Evolutionary conservation across 2,113 vertebrate genomes (phyloP).

Genomic region (Brachyhypopomus gauderio): DNA sequence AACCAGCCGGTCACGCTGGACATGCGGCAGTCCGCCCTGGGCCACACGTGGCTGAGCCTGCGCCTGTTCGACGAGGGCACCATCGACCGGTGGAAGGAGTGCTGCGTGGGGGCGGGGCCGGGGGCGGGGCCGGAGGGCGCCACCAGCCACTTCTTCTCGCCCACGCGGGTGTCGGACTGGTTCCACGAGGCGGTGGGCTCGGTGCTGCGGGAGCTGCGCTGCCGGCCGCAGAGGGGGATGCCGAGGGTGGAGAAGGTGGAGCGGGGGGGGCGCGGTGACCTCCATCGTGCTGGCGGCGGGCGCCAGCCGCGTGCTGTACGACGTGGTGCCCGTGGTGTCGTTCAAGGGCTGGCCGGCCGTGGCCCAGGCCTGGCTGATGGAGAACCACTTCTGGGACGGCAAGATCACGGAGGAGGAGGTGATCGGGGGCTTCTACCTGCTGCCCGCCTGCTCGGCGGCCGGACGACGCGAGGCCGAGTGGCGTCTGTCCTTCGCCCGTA

Average conservation of each 20-base stretch:
- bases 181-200: constrained; percentile 90
- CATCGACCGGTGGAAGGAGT: constrained; percentile 95
- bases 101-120: constrained; percentile 91
- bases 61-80: constrained; percentile 94
- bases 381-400: constrained; percentile 99
- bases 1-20: constrained; percentile 97
- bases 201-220: constrained; percentile 92
- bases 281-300: constrained; percentile 92
- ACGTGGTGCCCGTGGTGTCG: constrained; percentile 94
- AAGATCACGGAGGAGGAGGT: constrained; percentile 99
- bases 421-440: constrained; percentile 95
- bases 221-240: constrained; percentile 93
- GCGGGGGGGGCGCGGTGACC: constrained; percentile 88
- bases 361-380: constrained; percentile 98
- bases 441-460: constrained; percentile 88
- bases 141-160: constrained; percentile 96
- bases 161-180: constrained; percentile 94
- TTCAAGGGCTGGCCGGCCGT: constrained; percentile 98
- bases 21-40: constrained; percentile 93
- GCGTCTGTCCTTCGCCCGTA: constrained; percentile 94
- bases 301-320: constrained; percentile 95
- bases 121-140: constrained; percentile 76
- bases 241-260: constrained; percentile 94
- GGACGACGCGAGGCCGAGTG: constrained; percentile 96
- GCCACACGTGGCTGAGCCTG: constrained; percentile 97